Evolutionary conservation across 2,113 vertebrate species (phyloP).

Genomic region (Myodes glareolus): DNA sequence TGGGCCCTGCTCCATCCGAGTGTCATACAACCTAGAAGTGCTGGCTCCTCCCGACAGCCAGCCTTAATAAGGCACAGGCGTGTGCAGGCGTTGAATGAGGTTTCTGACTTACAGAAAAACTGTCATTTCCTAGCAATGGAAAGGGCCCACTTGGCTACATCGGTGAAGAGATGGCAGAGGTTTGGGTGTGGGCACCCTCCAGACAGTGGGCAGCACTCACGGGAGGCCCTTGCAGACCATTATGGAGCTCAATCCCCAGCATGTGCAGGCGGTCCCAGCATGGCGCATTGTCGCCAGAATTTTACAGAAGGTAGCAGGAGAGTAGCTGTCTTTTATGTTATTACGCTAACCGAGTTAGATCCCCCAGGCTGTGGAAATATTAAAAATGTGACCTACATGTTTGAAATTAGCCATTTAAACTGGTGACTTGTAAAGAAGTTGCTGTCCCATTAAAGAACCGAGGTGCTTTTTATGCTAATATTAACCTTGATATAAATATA

Average conservation of each 20-base stretch:
- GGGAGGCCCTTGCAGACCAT: not conserved
- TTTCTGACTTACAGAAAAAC: not conserved
- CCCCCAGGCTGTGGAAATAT: not conserved
- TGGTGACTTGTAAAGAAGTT: conserved; percentile 12
- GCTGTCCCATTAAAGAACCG: not conserved
- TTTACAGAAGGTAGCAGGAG: not conserved
- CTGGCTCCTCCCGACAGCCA: not conserved
- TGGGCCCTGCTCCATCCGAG: not conserved
- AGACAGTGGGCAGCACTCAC: not conserved
- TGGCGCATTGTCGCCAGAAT: accelerated
- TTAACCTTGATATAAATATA: not conserved
- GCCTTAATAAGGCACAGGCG: not conserved
- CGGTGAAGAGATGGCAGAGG: not conserved
- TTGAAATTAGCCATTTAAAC: conserved; percentile 25
- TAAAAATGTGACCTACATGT: not conserved
- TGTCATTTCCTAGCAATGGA: not conserved
- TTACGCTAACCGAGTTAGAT: not conserved
- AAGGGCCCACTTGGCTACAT: not conserved
- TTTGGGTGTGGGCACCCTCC: not conserved
- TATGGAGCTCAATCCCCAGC: not conserved
- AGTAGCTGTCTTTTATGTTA: not conserved
- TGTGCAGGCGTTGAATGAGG: not conserved
- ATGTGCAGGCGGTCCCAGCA: accelerated
- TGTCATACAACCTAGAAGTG: not conserved
- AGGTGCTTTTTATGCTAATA: not conserved